Percentiles rank a stretch among this genome's conserved stretches.
phyloP scores from a whole-genome alignment of 2,888 invertebrate species.

The Meiosimyza decipiens region DNA sequence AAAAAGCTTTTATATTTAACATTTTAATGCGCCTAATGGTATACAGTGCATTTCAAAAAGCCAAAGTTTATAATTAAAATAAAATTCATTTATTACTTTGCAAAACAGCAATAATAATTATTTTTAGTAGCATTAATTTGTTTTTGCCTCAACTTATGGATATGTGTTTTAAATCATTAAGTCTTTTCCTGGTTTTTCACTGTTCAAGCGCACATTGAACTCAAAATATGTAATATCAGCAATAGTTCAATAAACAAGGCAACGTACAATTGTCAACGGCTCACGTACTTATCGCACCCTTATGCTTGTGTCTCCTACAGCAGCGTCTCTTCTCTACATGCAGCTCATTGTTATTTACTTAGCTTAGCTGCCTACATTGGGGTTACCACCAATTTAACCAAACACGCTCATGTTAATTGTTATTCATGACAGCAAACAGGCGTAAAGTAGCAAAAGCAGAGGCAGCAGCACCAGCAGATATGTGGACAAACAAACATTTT shows the following conservation, averaged over 20 bases:
- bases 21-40: too few relatives aligned
- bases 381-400: constrained; percentile 20
- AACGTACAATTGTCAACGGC: not conserved
- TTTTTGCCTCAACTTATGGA: not conserved
- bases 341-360: too few relatives aligned
- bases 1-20: too few relatives aligned
- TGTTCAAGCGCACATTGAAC: constrained; percentile 22
- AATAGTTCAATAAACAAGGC: constrained; percentile 29
- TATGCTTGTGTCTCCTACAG: not conserved
- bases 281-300: not conserved
- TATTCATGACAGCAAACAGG: constrained; percentile 34
- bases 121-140: not conserved
- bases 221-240: not conserved
- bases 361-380: not conserved
- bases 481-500: too few relatives aligned
- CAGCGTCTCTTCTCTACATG: too few relatives aligned
- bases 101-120: not conserved
- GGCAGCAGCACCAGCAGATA: too few relatives aligned
- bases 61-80: too few relatives aligned
- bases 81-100: too few relatives aligned
- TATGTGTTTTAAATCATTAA: not conserved
- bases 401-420: constrained; percentile 23
- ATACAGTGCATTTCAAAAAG: too few relatives aligned
- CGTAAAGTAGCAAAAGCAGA: not conserved
- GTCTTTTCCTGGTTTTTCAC: not conserved